Conservation (phyloP, 2,888 invertebrate genomes). For the Drosophila subsilvestris region DNA sequence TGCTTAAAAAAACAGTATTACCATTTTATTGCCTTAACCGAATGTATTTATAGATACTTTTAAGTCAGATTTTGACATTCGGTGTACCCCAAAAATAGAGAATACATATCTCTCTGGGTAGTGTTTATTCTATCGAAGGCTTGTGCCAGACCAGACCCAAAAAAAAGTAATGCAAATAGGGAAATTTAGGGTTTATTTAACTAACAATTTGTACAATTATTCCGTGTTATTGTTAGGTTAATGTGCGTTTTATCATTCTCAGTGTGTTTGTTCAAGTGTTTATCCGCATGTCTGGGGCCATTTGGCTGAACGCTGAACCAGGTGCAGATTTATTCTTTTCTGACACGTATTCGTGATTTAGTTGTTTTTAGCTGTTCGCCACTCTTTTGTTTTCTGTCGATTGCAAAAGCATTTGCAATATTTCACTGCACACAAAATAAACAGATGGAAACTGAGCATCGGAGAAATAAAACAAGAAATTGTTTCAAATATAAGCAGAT, state of each 20-base stretch:
- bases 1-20: constrained; percentile 29
- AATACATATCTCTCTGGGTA: background rate
- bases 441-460: constrained; percentile 20
- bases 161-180: background rate
- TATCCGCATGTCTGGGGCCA: constrained; percentile 21
- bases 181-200: constrained; percentile 49
- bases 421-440: constrained; percentile 40
- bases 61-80: background rate
- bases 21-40: constrained; percentile 4
- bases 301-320: constrained; percentile 42
- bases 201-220: constrained; percentile 52
- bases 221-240: constrained; percentile 57
- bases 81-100: background rate
- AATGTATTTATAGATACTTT: background rate
- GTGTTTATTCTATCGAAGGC: background rate
- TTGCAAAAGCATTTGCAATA: constrained; percentile 19
- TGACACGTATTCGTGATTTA: constrained; percentile 32
- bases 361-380: background rate
- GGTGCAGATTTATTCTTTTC: constrained; percentile 42
- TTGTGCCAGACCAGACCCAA: background rate
- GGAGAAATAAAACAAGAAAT: constrained; percentile 20
- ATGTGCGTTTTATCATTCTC: constrained; percentile 57
- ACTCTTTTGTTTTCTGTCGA: constrained; percentile 8
- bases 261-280: constrained; percentile 52
- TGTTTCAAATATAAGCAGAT: background rate